A percentile compares a stretch with the other conserved stretches of the same genome.
Evolutionary conservation across 2,888 invertebrate species (phyloP).

Genomic region (Patella ulyssiponensis): DNA sequence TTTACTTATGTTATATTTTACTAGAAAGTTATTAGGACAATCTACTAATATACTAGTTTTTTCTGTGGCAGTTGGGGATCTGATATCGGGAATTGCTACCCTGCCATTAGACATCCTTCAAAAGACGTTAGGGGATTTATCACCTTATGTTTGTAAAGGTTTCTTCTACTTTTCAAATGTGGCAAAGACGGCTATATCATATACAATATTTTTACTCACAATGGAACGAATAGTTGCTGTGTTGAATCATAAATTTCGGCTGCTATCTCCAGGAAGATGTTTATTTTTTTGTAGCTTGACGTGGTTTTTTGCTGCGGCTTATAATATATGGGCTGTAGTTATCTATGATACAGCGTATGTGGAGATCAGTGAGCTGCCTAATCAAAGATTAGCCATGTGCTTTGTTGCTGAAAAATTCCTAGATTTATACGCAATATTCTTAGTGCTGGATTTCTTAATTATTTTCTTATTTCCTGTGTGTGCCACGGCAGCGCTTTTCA

Average conservation of each 20-base stretch:
- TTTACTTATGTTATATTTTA: slow-evolving; percentile 51
- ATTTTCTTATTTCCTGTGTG: slow-evolving; percentile 49
- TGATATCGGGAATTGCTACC: slow-evolving; percentile 45
- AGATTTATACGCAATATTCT: slow-evolving; percentile 49
- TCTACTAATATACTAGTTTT: slow-evolving; percentile 63
- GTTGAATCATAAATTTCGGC: slow-evolving; percentile 33
- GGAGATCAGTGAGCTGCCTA: slow-evolving; percentile 15
- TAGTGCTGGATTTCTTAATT: slow-evolving; percentile 50
- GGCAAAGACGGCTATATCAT: slow-evolving; percentile 57
- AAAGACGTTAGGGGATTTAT: slow-evolving; percentile 35
- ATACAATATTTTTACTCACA: slow-evolving; percentile 41
- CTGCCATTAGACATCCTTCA: slow-evolving; percentile 49
- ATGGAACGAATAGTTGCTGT: slow-evolving; percentile 44
- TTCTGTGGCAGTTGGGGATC: slow-evolving; percentile 59
- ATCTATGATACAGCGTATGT: slow-evolving; percentile 46
- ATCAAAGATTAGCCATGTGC: slow-evolving; percentile 34
- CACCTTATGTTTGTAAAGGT: slow-evolving; percentile 52
- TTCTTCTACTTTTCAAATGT: slow-evolving; percentile 54
- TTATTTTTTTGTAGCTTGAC: slow-evolving; percentile 66
- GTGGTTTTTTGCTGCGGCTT: slow-evolving; percentile 68
- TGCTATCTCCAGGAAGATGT: slow-evolving; percentile 45
- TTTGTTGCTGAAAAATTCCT: slow-evolving; percentile 52
- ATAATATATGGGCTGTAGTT: slow-evolving; percentile 65
- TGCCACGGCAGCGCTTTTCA: slow-evolving; percentile 35
- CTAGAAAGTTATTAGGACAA: slow-evolving; percentile 54